Conservation (phyloP, 2,888 invertebrate genomes). For the Heliconius cydno region DNA sequence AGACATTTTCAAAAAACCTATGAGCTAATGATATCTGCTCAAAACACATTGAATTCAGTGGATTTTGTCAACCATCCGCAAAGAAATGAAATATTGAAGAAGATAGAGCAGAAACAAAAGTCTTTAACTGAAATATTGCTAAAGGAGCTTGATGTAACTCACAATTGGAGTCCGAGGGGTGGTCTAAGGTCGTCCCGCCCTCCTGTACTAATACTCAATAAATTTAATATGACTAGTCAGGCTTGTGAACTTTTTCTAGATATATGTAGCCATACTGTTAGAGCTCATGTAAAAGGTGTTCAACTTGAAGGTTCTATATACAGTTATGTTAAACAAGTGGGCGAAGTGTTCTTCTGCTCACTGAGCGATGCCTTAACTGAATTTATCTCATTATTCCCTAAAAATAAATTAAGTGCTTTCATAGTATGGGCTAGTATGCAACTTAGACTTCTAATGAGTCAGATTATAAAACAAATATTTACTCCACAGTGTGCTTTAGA, state of each 20-base stretch:
- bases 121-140: conserved; percentile 93
- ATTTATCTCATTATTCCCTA: conserved; percentile 89
- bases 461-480: conserved; percentile 94
- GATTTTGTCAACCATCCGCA: conserved; percentile 74
- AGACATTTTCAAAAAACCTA: conserved; percentile 97
- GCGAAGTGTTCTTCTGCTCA: conserved; percentile 92
- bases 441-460: conserved; percentile 89
- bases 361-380: conserved; percentile 87
- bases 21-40: conserved; percentile 86
- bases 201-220: conserved; percentile 92
- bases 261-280: conserved; percentile 91
- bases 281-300: conserved; percentile 91
- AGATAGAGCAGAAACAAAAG: conserved; percentile 88
- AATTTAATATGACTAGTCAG: conserved; percentile 86
- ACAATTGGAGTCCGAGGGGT: conserved; percentile 95
- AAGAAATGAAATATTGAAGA: conserved; percentile 70
- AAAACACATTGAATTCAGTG: conserved; percentile 69
- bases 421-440: conserved; percentile 96
- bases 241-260: conserved; percentile 92
- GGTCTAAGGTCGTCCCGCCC: conserved; percentile 93
- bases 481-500: conserved; percentile 94
- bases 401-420: conserved; percentile 85
- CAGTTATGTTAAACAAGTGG: conserved; percentile 90
- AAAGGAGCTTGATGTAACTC: conserved; percentile 94
- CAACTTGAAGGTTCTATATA: conserved; percentile 91